Base-by-base conservation (phyloP, 2,888 invertebrate species). In the Tetranychus piercei region DNA sequence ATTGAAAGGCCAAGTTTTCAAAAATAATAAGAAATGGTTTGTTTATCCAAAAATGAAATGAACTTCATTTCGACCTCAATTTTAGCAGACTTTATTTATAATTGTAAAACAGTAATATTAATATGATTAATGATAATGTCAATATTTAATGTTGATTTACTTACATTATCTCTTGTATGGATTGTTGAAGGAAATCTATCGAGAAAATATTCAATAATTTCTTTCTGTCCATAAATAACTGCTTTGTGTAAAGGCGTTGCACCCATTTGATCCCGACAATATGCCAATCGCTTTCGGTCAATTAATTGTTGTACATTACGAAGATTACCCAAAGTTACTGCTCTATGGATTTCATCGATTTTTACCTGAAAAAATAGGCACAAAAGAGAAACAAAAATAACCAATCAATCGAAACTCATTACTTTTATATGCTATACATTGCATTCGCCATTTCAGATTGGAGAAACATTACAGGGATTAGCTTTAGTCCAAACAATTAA, bases 261-360 rank as follows among this genome's bases (percentile, higher is more conserved):
- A 8, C 80, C 81, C 72, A 78, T 78, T 45, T 78, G 78, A 74
- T 79, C 80, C 34, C 80, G 77, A 71, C 79, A 79, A 70, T 78
- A 79, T 43, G 79, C 80, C 76, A 78, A 78, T 77, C 81, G 82
- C 78, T 83, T 82, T 43, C 82, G 79, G 75, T 83, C 83, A 43
- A 82, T 81, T 44, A 83, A 78, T 65, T 81, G 78, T 73, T 81
- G 81, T n/a, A 83, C 81, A 22, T 81, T 77, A 79, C 90, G 85
- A 78, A 94, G 85, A 80, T 89, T 90, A 6, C 94, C 94, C 79
- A 90, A 88, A 79, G 88, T 87, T 23, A 93, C 90, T 55, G 93
- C 91, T 79, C 88, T 84, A 81, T 94, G 94, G 44, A 94, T 92
- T 76, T 89, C 87, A 78, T 90, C 89, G 78, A 94, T 94, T 87